Base-by-base conservation (phyloP, 2,888 invertebrate species). In the Ceraclea dissimilis region DNA sequence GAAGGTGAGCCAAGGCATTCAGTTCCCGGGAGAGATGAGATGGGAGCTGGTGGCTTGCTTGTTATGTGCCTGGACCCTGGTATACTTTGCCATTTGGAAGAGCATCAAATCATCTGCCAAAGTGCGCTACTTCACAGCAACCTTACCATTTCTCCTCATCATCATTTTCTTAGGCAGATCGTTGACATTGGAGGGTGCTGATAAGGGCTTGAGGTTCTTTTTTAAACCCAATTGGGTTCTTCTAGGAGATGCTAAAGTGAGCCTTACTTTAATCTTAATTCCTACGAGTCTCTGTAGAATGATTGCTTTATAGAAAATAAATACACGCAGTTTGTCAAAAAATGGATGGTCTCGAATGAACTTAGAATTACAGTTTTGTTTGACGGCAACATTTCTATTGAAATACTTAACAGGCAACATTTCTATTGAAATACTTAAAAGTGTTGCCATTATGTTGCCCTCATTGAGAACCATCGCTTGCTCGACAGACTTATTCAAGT, bases 1-100 rank as follows among this genome's bases (percentile, higher is more conserved):
- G 60, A 86, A 87, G 74, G 87, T 92, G 66, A 90, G 89, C 64
- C 76, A 77, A 16, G 93, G 93, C 22, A 87, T 95, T 59, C 90
- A 93, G 67, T 85, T 82, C 65, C 86, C 88, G 31, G 92, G 90
- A 57, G 78, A 76, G 62, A 76, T 95, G 69, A 81, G 93, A 65
- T 93, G 93, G 91, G 93, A 95, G 68, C 74, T 96, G 59, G 87
- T 92, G 26, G 87, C 92, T 49, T 93, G 94, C 67, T 79, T 96
- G 55, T 80, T 95, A 52, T 85, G 90, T 66, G 93, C 94, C 62
- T 97, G 96, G 96, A 81, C 94, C 61, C 76, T 96, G 66, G 93
- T 96, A 54, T 97, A 96, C 75, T 93, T 96, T 73, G 93, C 94
- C 63, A 85, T 96, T 51, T 96, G 94, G 92, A 96, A 95, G 75